Evolutionary conservation across 2,888 invertebrate species (phyloP).

Genomic region (Harpalus rubripes): DNA sequence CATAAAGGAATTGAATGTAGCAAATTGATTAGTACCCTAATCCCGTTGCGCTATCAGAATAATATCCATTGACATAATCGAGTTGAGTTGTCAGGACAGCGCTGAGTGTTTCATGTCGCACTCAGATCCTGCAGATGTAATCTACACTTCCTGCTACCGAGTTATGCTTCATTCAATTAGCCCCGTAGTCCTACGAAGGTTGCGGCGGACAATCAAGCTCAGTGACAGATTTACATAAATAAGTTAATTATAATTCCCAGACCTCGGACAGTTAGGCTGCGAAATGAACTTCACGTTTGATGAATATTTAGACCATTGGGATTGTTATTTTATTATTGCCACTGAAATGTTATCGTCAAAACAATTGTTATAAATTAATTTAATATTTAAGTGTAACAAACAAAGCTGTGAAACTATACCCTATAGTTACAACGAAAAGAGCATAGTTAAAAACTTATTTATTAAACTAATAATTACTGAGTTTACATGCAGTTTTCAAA

Average conservation of each 20-base stretch:
- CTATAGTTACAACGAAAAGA: too few species aligned
- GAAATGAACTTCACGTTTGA: too few species aligned
- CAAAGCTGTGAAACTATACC: too few species aligned
- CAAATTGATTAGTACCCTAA: constrained; percentile 42
- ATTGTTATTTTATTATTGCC: too few species aligned
- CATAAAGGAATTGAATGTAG: constrained; percentile 20
- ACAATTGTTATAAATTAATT: too few species aligned
- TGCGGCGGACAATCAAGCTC: background rate
- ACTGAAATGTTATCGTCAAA: too few species aligned
- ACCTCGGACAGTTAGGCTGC: too few species aligned
- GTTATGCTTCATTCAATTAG: constrained; percentile 52
- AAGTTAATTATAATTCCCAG: background rate
- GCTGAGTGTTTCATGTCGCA: background rate
- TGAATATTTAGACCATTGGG: too few species aligned
- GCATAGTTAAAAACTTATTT: too few species aligned
- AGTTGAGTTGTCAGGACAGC: background rate
- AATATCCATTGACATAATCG: constrained; percentile 49
- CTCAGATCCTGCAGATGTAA: constrained; percentile 26
- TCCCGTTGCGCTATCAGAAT: constrained; percentile 41
- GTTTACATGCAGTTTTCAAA: too few species aligned
- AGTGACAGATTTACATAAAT: constrained; percentile 20
- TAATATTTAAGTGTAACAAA: too few species aligned
- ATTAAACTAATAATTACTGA: too few species aligned
- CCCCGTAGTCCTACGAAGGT: background rate
- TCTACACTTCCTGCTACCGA: constrained; percentile 20